These are phyloP conservation scores for Temnothorax unifasciatus DNA, from an alignment of 2,888 invertebrate species.

Conservation along the genomic window DNA sequence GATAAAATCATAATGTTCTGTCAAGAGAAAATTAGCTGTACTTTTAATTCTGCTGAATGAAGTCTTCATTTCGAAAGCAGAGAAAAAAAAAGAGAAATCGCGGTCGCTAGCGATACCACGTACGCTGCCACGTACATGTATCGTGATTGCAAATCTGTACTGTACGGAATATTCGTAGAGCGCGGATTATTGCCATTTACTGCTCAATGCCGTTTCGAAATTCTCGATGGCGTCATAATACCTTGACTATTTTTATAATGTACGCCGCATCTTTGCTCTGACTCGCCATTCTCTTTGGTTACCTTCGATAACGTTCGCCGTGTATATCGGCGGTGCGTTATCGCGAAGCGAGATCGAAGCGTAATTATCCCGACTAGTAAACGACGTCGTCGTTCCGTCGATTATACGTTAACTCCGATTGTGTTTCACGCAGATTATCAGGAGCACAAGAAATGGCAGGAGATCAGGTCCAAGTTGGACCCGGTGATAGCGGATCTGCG, in stretches of 20 bases:
- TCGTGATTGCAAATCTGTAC: neutral
- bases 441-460: constrained; percentile 67
- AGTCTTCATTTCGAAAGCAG: neutral
- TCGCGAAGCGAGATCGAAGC: neutral
- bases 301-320: neutral
- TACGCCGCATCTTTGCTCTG: neutral
- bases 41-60: neutral
- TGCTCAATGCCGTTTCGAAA: constrained; percentile 5
- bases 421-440: constrained; percentile 64
- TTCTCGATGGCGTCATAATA: neutral
- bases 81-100: neutral
- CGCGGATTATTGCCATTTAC: neutral
- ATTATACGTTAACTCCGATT: neutral
- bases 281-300: neutral
- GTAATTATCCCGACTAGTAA: neutral
- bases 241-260: constrained; percentile 21
- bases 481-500: constrained; percentile 56
- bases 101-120: neutral
- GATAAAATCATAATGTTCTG: too few relatives aligned
- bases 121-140: neutral
- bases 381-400: neutral
- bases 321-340: neutral
- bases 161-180: neutral
- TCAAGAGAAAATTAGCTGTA: neutral
- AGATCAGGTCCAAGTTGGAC: constrained; percentile 54